These are phyloP conservation scores for Drosophila villosipedis DNA, from an alignment of 2,888 invertebrate genomes.

Conservation along the genomic window DNA sequence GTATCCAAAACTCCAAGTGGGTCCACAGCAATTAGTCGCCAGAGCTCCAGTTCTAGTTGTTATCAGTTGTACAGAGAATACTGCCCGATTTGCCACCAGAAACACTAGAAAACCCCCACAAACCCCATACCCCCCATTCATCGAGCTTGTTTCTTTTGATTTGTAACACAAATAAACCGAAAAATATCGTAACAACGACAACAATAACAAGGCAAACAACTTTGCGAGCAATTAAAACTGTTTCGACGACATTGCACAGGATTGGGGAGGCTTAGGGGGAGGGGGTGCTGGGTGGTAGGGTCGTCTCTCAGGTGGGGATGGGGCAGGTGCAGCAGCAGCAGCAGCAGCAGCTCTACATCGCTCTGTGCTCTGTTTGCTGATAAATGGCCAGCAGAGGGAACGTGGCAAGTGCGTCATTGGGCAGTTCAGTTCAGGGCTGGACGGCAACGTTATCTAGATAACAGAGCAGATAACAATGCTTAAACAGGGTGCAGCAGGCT, in stretches of 20 bases:
- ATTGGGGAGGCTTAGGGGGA: neutral
- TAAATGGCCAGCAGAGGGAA: conserved; percentile 51
- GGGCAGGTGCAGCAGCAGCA: conserved; percentile 15
- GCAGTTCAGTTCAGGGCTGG: conserved; percentile 70
- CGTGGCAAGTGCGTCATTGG: conserved; percentile 73
- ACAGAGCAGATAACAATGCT: conserved; percentile 62
- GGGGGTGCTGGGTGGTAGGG: neutral
- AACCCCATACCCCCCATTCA: neutral
- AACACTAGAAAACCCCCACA: conserved; percentile 1
- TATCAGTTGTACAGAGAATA: conserved; percentile 43
- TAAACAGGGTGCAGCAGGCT: neutral
- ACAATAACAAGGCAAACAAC: conserved; percentile 64
- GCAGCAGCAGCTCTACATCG: neutral
- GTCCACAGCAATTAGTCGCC: conserved; percentile 58
- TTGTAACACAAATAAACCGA: conserved; percentile 70
- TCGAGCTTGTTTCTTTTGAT: conserved; percentile 59
- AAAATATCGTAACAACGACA: conserved; percentile 43
- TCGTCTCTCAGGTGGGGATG: conserved; percentile 9
- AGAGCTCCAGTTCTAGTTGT: conserved; percentile 21
- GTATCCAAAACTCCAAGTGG: conserved; percentile 10
- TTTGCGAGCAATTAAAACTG: conserved; percentile 77
- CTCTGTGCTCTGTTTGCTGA: conserved; percentile 16
- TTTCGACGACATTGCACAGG: conserved; percentile 56
- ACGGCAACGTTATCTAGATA: conserved; percentile 63
- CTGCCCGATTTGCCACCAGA: conserved; percentile 30